These are phyloP conservation scores for Bubo scandiacus DNA, from an alignment of 2,113 vertebrate genomes.

Conservation along the genomic window DNA sequence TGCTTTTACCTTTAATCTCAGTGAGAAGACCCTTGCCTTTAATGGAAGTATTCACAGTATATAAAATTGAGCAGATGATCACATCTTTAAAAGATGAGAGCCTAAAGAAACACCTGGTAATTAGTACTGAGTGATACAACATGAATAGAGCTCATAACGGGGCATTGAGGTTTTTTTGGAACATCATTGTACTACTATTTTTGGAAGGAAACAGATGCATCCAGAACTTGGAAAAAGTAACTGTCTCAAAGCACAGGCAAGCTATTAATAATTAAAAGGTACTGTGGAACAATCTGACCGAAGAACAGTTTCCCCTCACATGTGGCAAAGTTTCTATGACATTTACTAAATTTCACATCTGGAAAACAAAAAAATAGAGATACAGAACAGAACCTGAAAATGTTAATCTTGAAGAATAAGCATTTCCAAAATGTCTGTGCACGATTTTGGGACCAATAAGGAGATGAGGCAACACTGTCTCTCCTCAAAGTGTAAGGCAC, in stretches of 20 bases:
- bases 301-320: not conserved
- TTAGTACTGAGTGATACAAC: slow-evolving; percentile 22
- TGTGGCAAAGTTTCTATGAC: not conserved
- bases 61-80: slow-evolving; percentile 28
- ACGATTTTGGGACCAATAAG: not conserved
- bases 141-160: not conserved
- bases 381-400: not conserved
- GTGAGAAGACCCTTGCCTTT: not conserved
- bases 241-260: not conserved
- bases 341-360: not conserved
- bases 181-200: not conserved
- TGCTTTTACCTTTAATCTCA: slow-evolving; percentile 51
- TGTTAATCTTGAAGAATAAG: not conserved
- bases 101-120: slow-evolving; percentile 38
- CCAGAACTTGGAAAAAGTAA: not conserved
- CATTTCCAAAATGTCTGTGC: not conserved
- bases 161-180: not conserved
- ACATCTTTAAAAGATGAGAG: not conserved
- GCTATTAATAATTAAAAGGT: not conserved
- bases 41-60: slow-evolving; percentile 9
- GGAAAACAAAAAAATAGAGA: not conserved
- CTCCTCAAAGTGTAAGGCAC: not conserved
- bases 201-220: slow-evolving; percentile 20
- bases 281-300: not conserved
- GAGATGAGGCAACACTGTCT: not conserved